Base-by-base conservation (phyloP, 2,888 invertebrate genomes). In the Schizotus pectinicornis region DNA sequence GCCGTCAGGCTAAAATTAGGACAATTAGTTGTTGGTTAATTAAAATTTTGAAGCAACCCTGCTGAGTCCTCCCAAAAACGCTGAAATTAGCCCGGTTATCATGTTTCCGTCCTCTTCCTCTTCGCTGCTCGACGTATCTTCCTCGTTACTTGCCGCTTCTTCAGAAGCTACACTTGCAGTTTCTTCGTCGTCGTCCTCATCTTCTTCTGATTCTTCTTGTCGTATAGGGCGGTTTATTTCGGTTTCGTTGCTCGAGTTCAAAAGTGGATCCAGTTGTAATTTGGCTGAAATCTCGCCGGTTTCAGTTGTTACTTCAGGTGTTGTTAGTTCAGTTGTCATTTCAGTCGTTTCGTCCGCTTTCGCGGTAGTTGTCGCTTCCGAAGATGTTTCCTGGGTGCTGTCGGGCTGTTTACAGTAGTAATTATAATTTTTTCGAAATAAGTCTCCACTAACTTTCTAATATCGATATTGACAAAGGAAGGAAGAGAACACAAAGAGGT, bases 31-130 rank as follows among this genome's bases (percentile, higher is more conserved):
- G 22, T 36, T 36, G 6, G 6, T 38, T 32, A 14, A 3, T n/a
- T 3, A 11, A 50, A n/a, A n/a, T n/a, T 9, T 43, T 43, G 3
- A 7, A 38, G 52, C 69, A 72, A 79, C 80, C 67, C 67, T 76
- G 61, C 79, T 78, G 7, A 80, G 65, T 43, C 78, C 77, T 54
- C 79, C 76, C 7, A 80, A 62, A 64, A 80, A 75, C n/a, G 78
- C 76, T 6, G 77, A 75, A 47, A 80, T 61, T 11, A 81, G 64
- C 14, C 78, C 76, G 14, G 75, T 77, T 30, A 77, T 56, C 70
- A 77, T 74, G 62, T 78, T 77, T 35, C 68, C 74, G 22, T 74
- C 75, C 6, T 75, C 77, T 41, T 72, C 77, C 12, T 72, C 75
- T 42, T 77, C 77, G 12, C 71, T 71, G 36, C 70, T 69, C 7